Evolutionary conservation across 2,113 vertebrate genomes (phyloP).

Genomic region (Eolophus roseicapilla): DNA sequence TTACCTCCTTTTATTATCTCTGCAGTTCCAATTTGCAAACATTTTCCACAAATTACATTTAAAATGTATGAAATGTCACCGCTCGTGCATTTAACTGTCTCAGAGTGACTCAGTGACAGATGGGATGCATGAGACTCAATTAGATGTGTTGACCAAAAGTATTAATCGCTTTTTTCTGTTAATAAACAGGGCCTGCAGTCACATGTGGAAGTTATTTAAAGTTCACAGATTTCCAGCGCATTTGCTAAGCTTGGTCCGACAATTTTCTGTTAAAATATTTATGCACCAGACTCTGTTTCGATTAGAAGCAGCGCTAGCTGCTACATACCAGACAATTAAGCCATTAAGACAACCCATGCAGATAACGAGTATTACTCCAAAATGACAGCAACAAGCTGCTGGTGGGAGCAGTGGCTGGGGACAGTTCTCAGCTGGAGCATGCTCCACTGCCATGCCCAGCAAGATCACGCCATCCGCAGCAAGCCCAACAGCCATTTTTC

Average conservation of each 20-base stretch:
- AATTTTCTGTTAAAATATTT: not conserved
- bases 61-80: constrained; percentile 11
- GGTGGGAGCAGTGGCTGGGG: not conserved
- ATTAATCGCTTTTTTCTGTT: not conserved
- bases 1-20: not conserved
- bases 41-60: not conserved
- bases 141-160: not conserved
- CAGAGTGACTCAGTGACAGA: not conserved
- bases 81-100: not conserved
- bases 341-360: not conserved
- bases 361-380: not conserved
- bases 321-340: not conserved
- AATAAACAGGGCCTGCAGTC: not conserved
- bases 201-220: constrained; percentile 3
- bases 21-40: not conserved
- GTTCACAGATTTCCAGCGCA: not conserved
- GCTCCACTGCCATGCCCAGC: not conserved
- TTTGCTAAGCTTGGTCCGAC: not conserved
- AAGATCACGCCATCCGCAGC: not conserved
- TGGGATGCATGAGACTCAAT: not conserved
- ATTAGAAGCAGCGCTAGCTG: not conserved
- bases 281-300: not conserved
- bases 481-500: not conserved
- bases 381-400: not conserved
- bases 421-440: fast-evolving